Conservation (phyloP, 2,888 invertebrate species). For the Seira ritae region DNA sequence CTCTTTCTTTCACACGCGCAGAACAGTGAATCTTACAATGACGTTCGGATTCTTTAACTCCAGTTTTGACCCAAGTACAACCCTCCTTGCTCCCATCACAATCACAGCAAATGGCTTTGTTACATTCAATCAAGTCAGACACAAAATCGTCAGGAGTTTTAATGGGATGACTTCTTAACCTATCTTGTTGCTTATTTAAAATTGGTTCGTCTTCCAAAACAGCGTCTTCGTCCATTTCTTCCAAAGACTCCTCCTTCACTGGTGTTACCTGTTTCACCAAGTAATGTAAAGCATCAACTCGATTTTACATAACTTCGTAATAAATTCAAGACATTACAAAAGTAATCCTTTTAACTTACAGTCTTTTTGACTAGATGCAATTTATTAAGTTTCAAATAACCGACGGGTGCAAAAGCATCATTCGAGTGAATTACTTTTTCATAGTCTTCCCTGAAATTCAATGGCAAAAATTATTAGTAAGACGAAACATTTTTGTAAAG, state of each 20-base stretch:
- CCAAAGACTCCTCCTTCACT: constrained; percentile 50
- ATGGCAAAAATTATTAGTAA: too few species aligned
- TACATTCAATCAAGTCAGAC: constrained; percentile 72
- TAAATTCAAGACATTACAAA: not conserved
- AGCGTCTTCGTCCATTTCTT: constrained; percentile 26
- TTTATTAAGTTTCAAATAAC: constrained; percentile 91
- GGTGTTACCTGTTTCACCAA: constrained; percentile 40
- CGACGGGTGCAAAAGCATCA: constrained; percentile 96
- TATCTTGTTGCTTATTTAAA: constrained; percentile 35
- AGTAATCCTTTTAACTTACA: too few species aligned
- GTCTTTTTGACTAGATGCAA: constrained; percentile 85
- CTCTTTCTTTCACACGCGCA: constrained; percentile 34
- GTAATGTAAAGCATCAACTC: too few species aligned
- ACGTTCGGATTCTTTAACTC: constrained; percentile 30
- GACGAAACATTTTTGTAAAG: too few species aligned
- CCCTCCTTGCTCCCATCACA: constrained; percentile 72
- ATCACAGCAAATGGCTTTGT: constrained; percentile 73
- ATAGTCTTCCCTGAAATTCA: constrained; percentile 84
- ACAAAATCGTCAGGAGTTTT: constrained; percentile 72
- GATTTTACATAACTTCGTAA: too few species aligned
- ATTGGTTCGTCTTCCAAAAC: constrained; percentile 29
- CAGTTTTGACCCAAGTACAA: constrained; percentile 28
- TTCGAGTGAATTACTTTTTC: constrained; percentile 92
- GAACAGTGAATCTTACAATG: constrained; percentile 56
- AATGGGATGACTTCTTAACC: constrained; percentile 59